Conservation (phyloP, 2,113 vertebrate species). For the Trinectes maculatus region DNA sequence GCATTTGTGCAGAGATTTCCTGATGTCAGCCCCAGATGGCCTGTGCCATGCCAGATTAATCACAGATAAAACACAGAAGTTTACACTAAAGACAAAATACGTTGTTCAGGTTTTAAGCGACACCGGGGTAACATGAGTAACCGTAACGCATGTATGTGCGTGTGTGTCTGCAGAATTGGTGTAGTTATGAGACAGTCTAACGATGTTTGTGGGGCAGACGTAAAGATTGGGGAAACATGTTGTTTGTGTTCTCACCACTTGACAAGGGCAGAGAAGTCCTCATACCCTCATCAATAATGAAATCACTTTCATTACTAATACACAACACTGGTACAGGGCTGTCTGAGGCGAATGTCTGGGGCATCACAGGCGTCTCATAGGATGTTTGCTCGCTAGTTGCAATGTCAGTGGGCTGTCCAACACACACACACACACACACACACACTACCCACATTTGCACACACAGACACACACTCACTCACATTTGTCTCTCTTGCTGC, state of each 20-base stretch:
- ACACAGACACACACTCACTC: conserved; percentile 33
- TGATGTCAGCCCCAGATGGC: conserved; percentile 71
- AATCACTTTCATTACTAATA: conserved; percentile 15
- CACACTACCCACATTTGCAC: conserved; percentile 23
- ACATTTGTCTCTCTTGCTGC: conserved; percentile 51
- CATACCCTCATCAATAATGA: background rate
- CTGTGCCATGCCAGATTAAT: conserved; percentile 58
- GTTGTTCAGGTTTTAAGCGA: background rate
- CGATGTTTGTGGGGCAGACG: conserved; percentile 1
- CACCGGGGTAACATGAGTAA: too few species aligned
- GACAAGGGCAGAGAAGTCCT: background rate
- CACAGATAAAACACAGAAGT: conserved; percentile 6
- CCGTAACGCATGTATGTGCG: background rate
- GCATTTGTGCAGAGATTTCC: conserved; percentile 67
- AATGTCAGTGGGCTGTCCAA: conserved; percentile 19
- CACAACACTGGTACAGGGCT: background rate
- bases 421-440: conserved; percentile 6
- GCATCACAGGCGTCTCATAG: conserved; percentile 19
- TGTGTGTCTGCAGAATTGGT: background rate
- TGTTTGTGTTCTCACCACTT: conserved; percentile 19
- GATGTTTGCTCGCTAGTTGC: conserved; percentile 19
- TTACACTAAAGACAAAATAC: background rate
- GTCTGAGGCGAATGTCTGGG: conserved; percentile 11
- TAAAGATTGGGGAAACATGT: conserved; percentile 1
- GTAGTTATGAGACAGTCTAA: conserved; percentile 16